Evolutionary conservation across 2,113 vertebrate species (phyloP).

Genomic region (Spizaetus ornatus): DNA sequence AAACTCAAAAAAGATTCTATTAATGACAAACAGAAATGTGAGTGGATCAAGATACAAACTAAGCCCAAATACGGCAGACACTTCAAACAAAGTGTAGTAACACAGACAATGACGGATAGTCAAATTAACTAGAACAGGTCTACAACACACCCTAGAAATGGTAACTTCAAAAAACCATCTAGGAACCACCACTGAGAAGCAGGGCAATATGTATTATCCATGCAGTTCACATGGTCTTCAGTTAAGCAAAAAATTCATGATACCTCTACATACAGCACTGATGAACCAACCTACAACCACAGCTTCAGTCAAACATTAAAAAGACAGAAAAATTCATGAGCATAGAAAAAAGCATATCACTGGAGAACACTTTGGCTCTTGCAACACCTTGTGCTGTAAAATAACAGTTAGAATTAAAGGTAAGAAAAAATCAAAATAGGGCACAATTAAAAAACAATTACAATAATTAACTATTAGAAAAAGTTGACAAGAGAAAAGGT

Average conservation of each 20-base stretch:
- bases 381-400: neutral
- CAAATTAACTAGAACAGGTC: neutral
- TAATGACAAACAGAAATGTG: neutral
- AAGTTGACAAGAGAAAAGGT: neutral
- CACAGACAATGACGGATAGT: fast-evolving
- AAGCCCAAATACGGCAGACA: fast-evolving
- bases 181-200: neutral
- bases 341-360: neutral
- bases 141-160: neutral
- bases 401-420: neutral
- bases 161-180: neutral
- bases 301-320: neutral
- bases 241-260: neutral
- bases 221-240: neutral
- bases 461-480: neutral
- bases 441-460: neutral
- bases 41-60: neutral
- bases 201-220: neutral
- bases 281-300: fast-evolving
- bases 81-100: neutral
- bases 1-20: neutral
- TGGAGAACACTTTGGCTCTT: neutral
- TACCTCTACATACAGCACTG: neutral
- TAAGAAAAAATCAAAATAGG: neutral
- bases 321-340: fast-evolving